Conservation (phyloP, 2,113 vertebrate genomes). For the Varanus salvator region DNA sequence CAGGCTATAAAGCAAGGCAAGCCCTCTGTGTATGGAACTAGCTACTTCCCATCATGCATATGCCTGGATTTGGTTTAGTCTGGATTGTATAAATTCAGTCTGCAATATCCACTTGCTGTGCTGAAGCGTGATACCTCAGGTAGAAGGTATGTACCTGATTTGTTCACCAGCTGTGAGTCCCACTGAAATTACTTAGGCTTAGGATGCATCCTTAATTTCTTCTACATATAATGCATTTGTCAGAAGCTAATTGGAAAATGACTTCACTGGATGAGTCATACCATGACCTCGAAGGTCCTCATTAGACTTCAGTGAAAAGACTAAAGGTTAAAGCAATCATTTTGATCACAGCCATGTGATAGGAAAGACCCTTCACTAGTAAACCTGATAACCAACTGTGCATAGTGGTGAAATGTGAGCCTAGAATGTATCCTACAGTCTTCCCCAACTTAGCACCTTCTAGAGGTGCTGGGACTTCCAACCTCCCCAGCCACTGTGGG, state of each 20-base stretch:
- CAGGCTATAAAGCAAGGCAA: background rate
- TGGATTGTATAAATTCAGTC: conserved; percentile 54
- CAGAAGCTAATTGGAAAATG: conserved; percentile 82
- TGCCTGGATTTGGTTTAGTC: conserved; percentile 59
- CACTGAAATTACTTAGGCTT: conserved; percentile 73
- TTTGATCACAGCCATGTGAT: conserved; percentile 69
- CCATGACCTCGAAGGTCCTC: conserved; percentile 78
- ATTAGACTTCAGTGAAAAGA: conserved; percentile 76
- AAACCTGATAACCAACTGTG: conserved; percentile 56
- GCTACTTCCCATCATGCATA: conserved; percentile 52
- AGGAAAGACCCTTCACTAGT: conserved; percentile 56
- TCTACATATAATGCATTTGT: conserved; percentile 80
- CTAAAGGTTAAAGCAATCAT: conserved; percentile 72
- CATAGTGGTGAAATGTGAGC: background rate
- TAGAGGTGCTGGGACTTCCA: too few species aligned
- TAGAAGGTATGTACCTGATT: conserved; percentile 72
- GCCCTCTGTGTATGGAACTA: background rate
- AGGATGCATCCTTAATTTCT: conserved; percentile 65
- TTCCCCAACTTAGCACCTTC: too few species aligned
- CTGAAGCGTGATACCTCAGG: conserved; percentile 46
- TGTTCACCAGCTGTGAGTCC: conserved; percentile 74
- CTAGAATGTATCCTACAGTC: too few species aligned
- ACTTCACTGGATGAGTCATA: conserved; percentile 84
- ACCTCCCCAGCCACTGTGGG: too few species aligned
- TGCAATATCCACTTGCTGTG: conserved; percentile 66